These are phyloP conservation scores for Stomatorhinus ivindoensis DNA, from an alignment of 2,113 vertebrate species.

Conservation along the genomic window DNA sequence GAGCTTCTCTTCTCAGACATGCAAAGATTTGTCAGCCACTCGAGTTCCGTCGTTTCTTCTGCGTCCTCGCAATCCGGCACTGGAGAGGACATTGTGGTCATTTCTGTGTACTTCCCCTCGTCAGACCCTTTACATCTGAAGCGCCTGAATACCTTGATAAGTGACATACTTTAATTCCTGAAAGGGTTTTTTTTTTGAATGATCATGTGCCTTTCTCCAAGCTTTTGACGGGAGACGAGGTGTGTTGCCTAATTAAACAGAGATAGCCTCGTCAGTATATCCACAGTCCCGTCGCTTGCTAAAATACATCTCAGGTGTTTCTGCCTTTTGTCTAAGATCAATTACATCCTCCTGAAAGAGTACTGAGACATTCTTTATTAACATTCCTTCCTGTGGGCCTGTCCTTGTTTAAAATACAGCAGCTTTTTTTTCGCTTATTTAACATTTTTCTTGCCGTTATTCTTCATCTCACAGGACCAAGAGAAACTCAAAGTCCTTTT, in stretches of 20 bases:
- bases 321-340: conserved; percentile 21
- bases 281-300: conserved; percentile 8
- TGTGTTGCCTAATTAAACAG: conserved; percentile 14
- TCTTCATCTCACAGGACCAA: not conserved
- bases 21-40: not conserved
- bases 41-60: not conserved
- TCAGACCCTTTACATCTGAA: not conserved
- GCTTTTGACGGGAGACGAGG: conserved; percentile 16
- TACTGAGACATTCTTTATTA: conserved; percentile 1
- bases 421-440: conserved; percentile 20
- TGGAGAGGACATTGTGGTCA: not conserved
- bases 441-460: not conserved
- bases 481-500: conserved; percentile 13
- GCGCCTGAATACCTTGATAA: conserved; percentile 9
- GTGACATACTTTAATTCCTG: not conserved
- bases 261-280: not conserved
- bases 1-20: not conserved
- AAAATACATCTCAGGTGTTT: not conserved
- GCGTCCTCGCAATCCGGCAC: not conserved
- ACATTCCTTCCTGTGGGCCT: not conserved
- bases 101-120: not conserved
- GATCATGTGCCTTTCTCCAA: not conserved
- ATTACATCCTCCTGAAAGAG: not conserved
- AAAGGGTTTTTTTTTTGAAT: not conserved
- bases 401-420: conserved; percentile 16